Evolutionary conservation across 2,113 vertebrate species (phyloP).

Genomic region (Brachypteracias leptosomus): DNA sequence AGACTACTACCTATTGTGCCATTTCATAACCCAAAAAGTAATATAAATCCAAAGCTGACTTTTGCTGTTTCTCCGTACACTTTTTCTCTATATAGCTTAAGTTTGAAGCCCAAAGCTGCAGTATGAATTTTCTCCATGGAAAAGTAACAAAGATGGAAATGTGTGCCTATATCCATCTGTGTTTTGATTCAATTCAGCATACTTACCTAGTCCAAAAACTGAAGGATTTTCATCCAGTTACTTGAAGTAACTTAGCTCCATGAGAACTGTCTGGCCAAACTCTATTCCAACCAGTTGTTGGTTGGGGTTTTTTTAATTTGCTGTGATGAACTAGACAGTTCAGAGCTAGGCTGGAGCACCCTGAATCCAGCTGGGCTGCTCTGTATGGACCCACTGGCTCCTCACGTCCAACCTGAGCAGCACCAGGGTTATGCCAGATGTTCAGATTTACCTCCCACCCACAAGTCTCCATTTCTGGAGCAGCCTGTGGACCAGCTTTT

Average conservation of each 20-base stretch:
- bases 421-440: background rate
- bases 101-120: constrained; percentile 33
- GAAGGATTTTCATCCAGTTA: background rate
- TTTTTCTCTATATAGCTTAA: background rate
- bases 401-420: background rate
- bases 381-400: accelerated
- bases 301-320: background rate
- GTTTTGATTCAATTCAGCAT: background rate
- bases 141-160: constrained; percentile 34
- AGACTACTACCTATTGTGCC: background rate
- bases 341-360: background rate
- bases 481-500: background rate
- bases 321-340: background rate
- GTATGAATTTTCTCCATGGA: constrained; percentile 29
- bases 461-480: background rate
- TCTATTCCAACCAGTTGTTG: background rate
- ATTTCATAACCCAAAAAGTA: constrained; percentile 25
- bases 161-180: background rate
- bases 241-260: background rate
- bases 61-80: background rate
- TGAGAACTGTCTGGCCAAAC: background rate
- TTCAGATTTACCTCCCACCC: background rate
- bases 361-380: background rate
- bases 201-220: background rate
- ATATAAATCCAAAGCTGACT: background rate